Base-by-base conservation (phyloP, 2,113 vertebrate genomes). In the Halcyon senegalensis region DNA sequence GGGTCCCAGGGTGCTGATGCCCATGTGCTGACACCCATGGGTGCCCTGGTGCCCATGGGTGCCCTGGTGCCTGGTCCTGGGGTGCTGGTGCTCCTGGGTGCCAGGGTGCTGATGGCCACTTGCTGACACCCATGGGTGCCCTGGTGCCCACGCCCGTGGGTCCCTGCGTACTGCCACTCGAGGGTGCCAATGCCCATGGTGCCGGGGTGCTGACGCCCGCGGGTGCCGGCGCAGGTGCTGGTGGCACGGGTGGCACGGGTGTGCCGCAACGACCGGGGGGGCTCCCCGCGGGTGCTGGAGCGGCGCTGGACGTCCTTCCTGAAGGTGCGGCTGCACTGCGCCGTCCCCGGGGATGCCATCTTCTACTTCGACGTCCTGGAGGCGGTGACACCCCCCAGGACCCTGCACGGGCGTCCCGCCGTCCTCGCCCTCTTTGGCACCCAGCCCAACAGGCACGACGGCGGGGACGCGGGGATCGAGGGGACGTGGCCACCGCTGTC, bases 261-360 rank as follows among this genome's bases (percentile, higher is more conserved):
- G 27, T 99, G 99, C 67, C 99, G 99, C 96, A 99, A 99, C 1
- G 99, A 99, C 97, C 98, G 98, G n/a, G 99, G 99, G 0, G 99
- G 99, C 7, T 99, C 99, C 1, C 99, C 99, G 2, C 96, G 99
- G 63, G 99, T 99, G 68, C 98, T 99, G 94, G 99, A 99, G 84
- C 98, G 99, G 12, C 99, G 99, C 93, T 99, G 99, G 99, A 99
- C 99, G 2, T 99, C 99, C 3, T 99, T 99, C 97, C 98, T 99
- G 68, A 99, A 99, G 96, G 98, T 99, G 12, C 98, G 99, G 58
- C 98, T 99, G 82, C 99, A 99, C 95, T 99, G 99, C 95, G 99
- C 99, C 0, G 97, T 99, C 10, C 99, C 99, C 0, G 99, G 99
- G 0, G 99, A 99, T 60, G 98, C 98, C 12, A 95, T 98, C 96